Conservation (phyloP, 2,888 invertebrate genomes). For the Pristionchus fissidentatus region DNA sequence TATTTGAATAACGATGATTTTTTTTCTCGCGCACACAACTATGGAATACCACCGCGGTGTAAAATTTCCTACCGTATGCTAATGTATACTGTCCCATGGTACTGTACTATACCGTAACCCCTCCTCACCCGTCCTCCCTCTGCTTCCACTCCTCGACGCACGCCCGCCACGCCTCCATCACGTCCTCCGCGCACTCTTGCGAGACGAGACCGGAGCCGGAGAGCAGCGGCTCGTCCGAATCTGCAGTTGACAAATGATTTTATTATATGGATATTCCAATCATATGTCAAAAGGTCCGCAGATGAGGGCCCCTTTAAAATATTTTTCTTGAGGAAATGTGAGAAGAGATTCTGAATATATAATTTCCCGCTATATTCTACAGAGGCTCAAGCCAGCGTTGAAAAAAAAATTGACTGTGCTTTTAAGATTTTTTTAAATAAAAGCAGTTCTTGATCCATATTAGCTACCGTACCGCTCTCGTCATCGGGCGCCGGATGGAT, state of each 20-base stretch:
- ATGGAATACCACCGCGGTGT: too few species aligned
- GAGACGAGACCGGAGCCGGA: slow-evolving; percentile 97
- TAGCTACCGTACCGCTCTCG: slow-evolving; percentile 68
- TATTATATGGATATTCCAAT: not conserved
- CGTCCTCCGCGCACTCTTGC: slow-evolving; percentile 93
- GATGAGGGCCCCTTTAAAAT: too few species aligned
- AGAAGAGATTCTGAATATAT: too few species aligned
- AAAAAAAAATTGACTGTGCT: not conserved
- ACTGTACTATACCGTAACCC: not conserved
- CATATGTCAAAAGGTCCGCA: too few species aligned
- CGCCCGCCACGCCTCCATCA: slow-evolving; percentile 93
- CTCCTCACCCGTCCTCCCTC: slow-evolving; percentile 58
- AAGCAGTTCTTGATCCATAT: not conserved
- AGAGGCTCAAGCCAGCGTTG: too few species aligned
- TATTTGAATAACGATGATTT: too few species aligned
- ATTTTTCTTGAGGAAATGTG: too few species aligned
- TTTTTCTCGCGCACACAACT: too few species aligned
- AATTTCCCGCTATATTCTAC: too few species aligned
- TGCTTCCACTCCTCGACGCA: slow-evolving; percentile 79
- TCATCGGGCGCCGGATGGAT: slow-evolving; percentile 75
- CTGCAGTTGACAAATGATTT: slow-evolving; percentile 60
- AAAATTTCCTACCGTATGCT: not conserved
- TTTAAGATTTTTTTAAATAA: too few species aligned
- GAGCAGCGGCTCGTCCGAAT: slow-evolving; percentile 87
- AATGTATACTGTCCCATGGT: not conserved